A percentile compares a stretch with the other conserved stretches of the same genome.
These are phyloP conservation scores for Drosophila micromelanica DNA, from an alignment of 1,140 invertebrate genomes.

Conservation along the genomic window DNA sequence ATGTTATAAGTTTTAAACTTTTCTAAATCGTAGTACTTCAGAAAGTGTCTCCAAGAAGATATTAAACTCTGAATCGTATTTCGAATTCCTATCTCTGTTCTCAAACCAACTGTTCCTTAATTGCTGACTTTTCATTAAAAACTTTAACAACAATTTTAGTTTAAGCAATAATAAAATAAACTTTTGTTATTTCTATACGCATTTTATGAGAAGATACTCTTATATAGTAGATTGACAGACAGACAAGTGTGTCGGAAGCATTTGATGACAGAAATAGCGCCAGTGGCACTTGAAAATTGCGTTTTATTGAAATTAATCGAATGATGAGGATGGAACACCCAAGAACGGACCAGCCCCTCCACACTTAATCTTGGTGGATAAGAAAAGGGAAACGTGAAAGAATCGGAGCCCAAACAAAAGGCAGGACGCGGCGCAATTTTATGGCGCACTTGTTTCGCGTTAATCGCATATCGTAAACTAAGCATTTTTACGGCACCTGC, in stretches of 20 bases:
- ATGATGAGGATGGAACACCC: constrained; percentile 32
- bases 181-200: constrained; percentile 14
- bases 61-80: too few relatives aligned
- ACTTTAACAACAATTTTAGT: constrained; percentile 35
- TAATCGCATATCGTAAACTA: constrained; percentile 82
- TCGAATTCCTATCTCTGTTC: too few relatives aligned
- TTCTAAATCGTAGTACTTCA: too few relatives aligned
- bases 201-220: constrained; percentile 2
- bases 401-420: constrained; percentile 45
- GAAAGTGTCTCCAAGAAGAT: too few relatives aligned
- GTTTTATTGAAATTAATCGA: constrained; percentile 82
- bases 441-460: constrained; percentile 81
- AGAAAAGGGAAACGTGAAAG: constrained; percentile 7
- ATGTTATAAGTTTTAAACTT: too few relatives aligned
- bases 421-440: constrained; percentile 60
- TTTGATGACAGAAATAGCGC: constrained; percentile 27
- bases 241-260: constrained; percentile 11
- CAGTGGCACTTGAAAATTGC: constrained; percentile 50
- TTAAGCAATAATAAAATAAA: constrained; percentile 27
- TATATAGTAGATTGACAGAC: neutral
- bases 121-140: constrained; percentile 46
- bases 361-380: neutral
- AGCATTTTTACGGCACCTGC: constrained; percentile 81
- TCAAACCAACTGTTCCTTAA: neutral
- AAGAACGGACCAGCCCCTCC: too few relatives aligned